Evolutionary conservation across 2,888 invertebrate species (phyloP).

Genomic region (Balanococcus diminutus): DNA sequence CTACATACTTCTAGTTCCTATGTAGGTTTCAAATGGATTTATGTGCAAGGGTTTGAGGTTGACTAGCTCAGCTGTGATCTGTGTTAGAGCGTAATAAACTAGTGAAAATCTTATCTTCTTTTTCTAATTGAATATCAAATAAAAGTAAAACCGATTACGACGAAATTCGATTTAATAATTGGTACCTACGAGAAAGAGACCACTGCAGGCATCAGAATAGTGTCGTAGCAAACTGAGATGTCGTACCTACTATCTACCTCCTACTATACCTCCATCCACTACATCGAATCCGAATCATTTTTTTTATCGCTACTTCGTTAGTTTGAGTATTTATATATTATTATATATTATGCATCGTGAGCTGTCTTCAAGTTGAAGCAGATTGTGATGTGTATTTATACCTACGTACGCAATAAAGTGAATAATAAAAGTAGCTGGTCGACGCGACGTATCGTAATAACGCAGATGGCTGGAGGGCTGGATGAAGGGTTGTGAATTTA

Average conservation of each 20-base stretch:
- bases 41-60: not conserved
- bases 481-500: not conserved
- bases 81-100: not conserved
- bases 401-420: not conserved
- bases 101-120: not conserved
- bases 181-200: not conserved
- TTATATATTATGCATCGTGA: not conserved
- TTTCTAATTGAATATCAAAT: constrained; percentile 11
- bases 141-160: constrained; percentile 8
- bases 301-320: constrained; percentile 36
- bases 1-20: too few species aligned
- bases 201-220: too few species aligned
- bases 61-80: too few species aligned
- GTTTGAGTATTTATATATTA: not conserved
- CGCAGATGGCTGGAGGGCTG: not conserved
- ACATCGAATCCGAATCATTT: constrained; percentile 10
- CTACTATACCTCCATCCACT: not conserved
- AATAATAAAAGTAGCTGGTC: constrained; percentile 1
- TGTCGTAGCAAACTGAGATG: too few species aligned
- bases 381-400: not conserved
- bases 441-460: not conserved
- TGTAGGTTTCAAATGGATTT: not conserved
- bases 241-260: too few species aligned
- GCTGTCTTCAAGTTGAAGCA: not conserved
- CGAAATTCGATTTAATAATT: not conserved